phyloP scores from a whole-genome alignment of 2,113 vertebrate genomes.

The Fregetta grallaria region DNA sequence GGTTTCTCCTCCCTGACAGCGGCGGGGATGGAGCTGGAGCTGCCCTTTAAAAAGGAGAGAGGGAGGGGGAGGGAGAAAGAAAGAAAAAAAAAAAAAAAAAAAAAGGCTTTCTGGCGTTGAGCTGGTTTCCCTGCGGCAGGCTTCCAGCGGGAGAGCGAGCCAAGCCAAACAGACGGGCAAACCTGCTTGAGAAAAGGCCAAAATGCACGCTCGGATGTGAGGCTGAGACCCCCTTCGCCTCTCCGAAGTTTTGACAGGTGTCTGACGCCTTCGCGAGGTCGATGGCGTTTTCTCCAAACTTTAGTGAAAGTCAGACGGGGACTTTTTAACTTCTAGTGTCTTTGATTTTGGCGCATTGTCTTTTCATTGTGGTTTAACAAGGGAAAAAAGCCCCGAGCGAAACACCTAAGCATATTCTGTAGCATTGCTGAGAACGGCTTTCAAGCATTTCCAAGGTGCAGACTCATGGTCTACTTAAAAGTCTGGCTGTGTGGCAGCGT shows the following conservation, averaged over 20 bases:
- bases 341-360: neutral
- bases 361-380: constrained; percentile 31
- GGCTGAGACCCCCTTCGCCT: neutral
- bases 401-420: constrained; percentile 1
- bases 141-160: constrained; percentile 2
- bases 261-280: neutral
- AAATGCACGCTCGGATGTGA: neutral
- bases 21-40: neutral
- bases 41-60: neutral
- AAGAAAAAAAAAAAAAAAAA: too few relatives aligned
- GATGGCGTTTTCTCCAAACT: neutral
- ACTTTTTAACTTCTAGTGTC: neutral
- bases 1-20: neutral
- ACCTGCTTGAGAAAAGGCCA: neutral
- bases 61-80: neutral
- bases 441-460: neutral
- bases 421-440: constrained; percentile 17
- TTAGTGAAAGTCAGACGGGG: neutral
- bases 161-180: neutral
- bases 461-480: neutral
- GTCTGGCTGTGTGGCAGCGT: neutral
- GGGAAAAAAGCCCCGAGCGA: neutral
- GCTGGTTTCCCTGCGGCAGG: constrained; percentile 29
- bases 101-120: neutral
- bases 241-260: neutral